Evolutionary conservation across 1,140 invertebrate species (phyloP), one percentile per base, ranked within the genome.

Genomic region (Pteromalus puparum): DNA sequence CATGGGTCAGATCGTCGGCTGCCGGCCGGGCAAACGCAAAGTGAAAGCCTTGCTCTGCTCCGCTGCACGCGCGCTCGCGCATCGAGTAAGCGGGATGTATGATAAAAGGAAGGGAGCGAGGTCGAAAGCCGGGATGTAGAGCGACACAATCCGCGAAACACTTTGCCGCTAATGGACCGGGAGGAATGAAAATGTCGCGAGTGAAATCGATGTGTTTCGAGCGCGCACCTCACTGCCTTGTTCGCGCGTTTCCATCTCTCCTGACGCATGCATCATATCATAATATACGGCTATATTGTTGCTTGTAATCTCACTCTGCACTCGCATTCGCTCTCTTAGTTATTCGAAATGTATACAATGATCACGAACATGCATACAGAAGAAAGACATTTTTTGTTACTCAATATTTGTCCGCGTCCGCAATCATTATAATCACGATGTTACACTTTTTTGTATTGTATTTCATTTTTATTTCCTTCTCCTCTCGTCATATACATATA

Each of bases 361-460:
- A 87, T 87, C 89, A 87, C 87, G 81, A 87, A 88, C 87, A 87
- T 88, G 88, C 88, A 89, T 86, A 88, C 87, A 89, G 85, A 90
- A 88, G 87, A 89, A 89, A 89, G 81, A 87, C 86, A 75, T 65
- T 86, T 88, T 89, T 88, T 87, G 28, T 80, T 67, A 86, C 87
- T 65, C 15, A 79, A 61, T 61, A 65, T 74, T 74, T 76, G 30
- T 38, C 13, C 34, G 61, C 53, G 75, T 65, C 30, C 42, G 46
- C 12, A 38, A 75, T 83, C 38, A 42, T 42, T 42, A 42, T 38
- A 77, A 70, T 83, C 61, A 38, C 67, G 75, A 67, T 72, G 4
- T 72, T 42, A 21, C n/a, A 65, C 61, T n/a, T 67, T 30, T 70
- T 28, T 12, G 10, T 38, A 24, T 80, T 84, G 10, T 68, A 67